phyloP scores from a whole-genome alignment of 2,797 vertebrate genomes.

The Rhynchonycteris naso region DNA sequence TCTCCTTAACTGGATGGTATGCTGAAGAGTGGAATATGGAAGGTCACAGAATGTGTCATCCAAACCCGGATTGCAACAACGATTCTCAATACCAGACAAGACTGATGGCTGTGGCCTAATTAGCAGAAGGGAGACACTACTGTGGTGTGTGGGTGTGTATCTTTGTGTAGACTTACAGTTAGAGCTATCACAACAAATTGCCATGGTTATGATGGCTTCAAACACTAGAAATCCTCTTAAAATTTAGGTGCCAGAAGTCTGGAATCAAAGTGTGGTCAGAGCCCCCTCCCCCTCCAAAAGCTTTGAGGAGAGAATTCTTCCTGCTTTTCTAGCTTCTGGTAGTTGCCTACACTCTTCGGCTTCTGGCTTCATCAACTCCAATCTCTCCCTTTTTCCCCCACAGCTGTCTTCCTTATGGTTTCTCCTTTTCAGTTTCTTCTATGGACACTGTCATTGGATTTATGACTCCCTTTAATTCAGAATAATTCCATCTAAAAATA shows the following conservation, averaged over 20 bases:
- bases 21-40: neutral
- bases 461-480: neutral
- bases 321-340: neutral
- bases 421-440: neutral
- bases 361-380: neutral
- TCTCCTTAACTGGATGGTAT: neutral
- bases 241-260: neutral
- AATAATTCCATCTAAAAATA: neutral
- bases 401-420: neutral
- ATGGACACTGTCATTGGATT: neutral
- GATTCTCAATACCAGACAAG: neutral
- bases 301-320: neutral
- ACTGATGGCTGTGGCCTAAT: neutral
- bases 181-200: neutral
- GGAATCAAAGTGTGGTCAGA: neutral
- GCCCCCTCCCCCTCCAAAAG: accelerated
- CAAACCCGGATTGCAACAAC: neutral
- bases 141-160: neutral
- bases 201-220: neutral
- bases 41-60: neutral
- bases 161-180: neutral
- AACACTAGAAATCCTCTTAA: neutral
- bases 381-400: neutral
- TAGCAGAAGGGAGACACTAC: neutral
- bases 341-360: accelerated